Evolutionary conservation across 2,888 invertebrate species (phyloP).

Genomic region (Lasioglossum calceatum): DNA sequence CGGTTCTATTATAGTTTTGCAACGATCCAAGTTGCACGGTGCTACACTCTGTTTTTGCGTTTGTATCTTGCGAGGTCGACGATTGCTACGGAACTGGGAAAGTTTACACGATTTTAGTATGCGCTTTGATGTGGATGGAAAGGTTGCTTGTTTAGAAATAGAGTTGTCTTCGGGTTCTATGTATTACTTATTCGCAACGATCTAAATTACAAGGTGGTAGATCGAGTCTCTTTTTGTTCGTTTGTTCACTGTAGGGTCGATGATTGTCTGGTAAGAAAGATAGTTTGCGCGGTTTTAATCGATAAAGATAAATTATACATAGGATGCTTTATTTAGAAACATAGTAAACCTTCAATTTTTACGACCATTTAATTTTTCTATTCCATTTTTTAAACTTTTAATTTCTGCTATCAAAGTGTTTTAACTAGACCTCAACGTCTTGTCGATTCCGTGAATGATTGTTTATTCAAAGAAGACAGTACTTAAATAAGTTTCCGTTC

Average conservation of each 20-base stretch:
- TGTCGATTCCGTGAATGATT: not conserved
- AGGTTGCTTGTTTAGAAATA: not conserved
- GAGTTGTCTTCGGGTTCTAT: not conserved
- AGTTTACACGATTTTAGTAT: not conserved
- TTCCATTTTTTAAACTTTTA: not conserved
- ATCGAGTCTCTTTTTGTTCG: not conserved
- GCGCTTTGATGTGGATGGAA: not conserved
- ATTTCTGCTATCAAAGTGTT: not conserved
- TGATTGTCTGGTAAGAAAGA: not conserved
- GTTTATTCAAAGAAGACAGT: not conserved
- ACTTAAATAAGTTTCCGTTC: not conserved
- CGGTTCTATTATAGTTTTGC: constrained; percentile 2
- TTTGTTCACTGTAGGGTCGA: not conserved
- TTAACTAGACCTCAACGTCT: not conserved
- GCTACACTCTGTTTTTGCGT: not conserved
- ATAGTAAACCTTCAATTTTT: not conserved
- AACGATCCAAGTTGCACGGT: not conserved
- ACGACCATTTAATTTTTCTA: not conserved
- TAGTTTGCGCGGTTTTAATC: not conserved
- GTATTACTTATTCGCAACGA: not conserved
- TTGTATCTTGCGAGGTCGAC: constrained; percentile 2
- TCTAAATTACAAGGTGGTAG: not conserved
- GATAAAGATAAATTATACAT: not conserved
- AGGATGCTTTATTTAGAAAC: not conserved
- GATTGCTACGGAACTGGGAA: not conserved